Evolutionary conservation across 1,140 invertebrate genomes (phyloP).

Genomic region (Plectrocnemia conspersa): DNA sequence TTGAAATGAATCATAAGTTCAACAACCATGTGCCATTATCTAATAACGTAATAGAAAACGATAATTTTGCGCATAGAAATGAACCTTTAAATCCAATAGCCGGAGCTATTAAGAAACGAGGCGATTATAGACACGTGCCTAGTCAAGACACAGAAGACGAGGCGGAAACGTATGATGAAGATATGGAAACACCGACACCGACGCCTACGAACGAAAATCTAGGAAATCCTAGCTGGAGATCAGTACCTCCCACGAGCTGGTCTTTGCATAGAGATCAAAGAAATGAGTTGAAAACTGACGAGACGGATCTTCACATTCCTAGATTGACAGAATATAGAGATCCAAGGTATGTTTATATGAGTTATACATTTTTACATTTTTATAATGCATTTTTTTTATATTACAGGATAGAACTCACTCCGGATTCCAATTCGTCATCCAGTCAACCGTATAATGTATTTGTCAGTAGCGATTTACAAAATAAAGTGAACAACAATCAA

Average conservation of each 20-base stretch:
- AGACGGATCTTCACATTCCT: slow-evolving; percentile 54
- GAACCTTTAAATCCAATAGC: slow-evolving; percentile 35
- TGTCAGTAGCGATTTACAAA: slow-evolving; percentile 46
- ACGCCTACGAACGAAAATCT: slow-evolving; percentile 39
- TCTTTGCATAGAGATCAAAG: slow-evolving; percentile 26
- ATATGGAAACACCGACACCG: slow-evolving; percentile 44
- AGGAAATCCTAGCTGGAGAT: slow-evolving; percentile 38
- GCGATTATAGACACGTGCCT: slow-evolving; percentile 66
- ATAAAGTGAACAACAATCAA: slow-evolving; percentile 45
- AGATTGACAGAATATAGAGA: slow-evolving; percentile 52
- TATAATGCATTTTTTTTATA: slow-evolving; percentile 26
- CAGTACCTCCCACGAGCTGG: slow-evolving; percentile 21
- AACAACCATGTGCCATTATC: slow-evolving; percentile 32
- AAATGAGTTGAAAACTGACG: slow-evolving; percentile 23
- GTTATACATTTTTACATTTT: neutral
- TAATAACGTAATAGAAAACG: slow-evolving; percentile 38
- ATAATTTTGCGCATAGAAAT: slow-evolving; percentile 47
- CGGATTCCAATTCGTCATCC: slow-evolving; percentile 43
- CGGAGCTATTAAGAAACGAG: slow-evolving; percentile 51
- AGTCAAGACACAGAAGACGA: slow-evolving; percentile 60
- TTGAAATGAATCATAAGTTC: slow-evolving; percentile 61
- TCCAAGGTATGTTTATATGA: slow-evolving; percentile 38
- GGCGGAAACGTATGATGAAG: slow-evolving; percentile 48
- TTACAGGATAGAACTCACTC: slow-evolving; percentile 44
- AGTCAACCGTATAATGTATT: slow-evolving; percentile 44